Percentiles rank a stretch among this genome's conserved stretches.
phyloP scores from a whole-genome alignment of 2,888 invertebrate species.

The Drosophila prolongata region DNA sequence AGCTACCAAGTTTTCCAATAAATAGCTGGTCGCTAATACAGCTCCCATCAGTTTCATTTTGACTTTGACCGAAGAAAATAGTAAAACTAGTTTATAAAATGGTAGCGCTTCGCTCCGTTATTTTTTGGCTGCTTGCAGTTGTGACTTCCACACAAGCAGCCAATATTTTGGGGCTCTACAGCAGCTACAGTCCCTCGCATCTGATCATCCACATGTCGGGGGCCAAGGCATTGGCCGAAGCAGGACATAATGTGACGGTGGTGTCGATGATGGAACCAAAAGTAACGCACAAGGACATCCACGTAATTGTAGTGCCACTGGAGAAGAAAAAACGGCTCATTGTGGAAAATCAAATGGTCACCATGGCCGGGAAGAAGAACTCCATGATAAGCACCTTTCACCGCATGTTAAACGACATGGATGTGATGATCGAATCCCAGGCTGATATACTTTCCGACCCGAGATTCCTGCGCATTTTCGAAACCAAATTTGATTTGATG shows the following conservation, averaged over 20 bases:
- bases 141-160: slow-evolving; percentile 50
- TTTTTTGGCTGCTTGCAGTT: slow-evolving; percentile 26
- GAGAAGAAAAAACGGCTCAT: slow-evolving; percentile 52
- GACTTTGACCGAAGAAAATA: too few relatives aligned
- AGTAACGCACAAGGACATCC: slow-evolving; percentile 68
- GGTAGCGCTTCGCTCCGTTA: background rate
- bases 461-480: slow-evolving; percentile 73
- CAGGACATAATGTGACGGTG: slow-evolving; percentile 82
- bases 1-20: too few relatives aligned
- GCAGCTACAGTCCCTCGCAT: slow-evolving; percentile 81
- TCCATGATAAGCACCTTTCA: slow-evolving; percentile 31
- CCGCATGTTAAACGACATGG: slow-evolving; percentile 49
- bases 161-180: slow-evolving; percentile 81
- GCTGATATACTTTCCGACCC: slow-evolving; percentile 63
- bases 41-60: too few relatives aligned
- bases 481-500: slow-evolving; percentile 79
- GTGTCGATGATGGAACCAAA: slow-evolving; percentile 72
- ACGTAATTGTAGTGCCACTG: slow-evolving; percentile 71
- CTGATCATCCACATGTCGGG: slow-evolving; percentile 81
- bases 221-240: slow-evolving; percentile 71
- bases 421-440: slow-evolving; percentile 65
- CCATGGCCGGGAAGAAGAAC: slow-evolving; percentile 60
- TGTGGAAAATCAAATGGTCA: slow-evolving; percentile 44
- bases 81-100: background rate
- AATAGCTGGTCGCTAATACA: too few relatives aligned